Conservation (phyloP, 1,140 invertebrate genomes). For the Ceratitis capitata region DNA sequence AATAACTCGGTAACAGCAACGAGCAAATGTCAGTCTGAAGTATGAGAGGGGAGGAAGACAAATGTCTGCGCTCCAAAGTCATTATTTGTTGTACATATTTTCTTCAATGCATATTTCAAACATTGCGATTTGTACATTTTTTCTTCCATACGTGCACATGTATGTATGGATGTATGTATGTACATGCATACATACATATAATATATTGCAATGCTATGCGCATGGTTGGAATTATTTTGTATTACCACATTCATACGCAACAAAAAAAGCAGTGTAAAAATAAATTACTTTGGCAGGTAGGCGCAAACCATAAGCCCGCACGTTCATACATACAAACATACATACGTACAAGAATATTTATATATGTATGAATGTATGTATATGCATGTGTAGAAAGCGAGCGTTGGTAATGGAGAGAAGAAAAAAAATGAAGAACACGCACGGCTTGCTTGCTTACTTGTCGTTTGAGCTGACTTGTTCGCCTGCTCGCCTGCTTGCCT, state of each 20-base stretch:
- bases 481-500: not conserved
- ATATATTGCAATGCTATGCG: conserved; percentile 19
- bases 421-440: conserved; percentile 30
- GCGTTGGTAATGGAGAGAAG: not conserved
- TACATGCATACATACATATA: too few relatives aligned
- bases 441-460: not conserved
- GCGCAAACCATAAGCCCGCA: not conserved
- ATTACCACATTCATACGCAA: not conserved
- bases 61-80: not conserved
- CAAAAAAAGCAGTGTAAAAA: not conserved
- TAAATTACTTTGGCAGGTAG: conserved; percentile 23
- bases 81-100: not conserved
- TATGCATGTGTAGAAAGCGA: not conserved
- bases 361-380: too few relatives aligned
- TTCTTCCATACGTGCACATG: not conserved
- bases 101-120: not conserved
- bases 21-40: not conserved
- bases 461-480: too few relatives aligned
- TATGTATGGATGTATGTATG: too few relatives aligned
- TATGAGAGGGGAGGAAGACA: not conserved
- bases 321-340: not conserved
- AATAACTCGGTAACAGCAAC: not conserved
- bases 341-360: not conserved
- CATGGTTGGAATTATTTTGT: conserved; percentile 16
- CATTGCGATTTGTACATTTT: not conserved